Base-by-base conservation (phyloP, 2,888 invertebrate genomes). In the Eupsilia transversa region DNA sequence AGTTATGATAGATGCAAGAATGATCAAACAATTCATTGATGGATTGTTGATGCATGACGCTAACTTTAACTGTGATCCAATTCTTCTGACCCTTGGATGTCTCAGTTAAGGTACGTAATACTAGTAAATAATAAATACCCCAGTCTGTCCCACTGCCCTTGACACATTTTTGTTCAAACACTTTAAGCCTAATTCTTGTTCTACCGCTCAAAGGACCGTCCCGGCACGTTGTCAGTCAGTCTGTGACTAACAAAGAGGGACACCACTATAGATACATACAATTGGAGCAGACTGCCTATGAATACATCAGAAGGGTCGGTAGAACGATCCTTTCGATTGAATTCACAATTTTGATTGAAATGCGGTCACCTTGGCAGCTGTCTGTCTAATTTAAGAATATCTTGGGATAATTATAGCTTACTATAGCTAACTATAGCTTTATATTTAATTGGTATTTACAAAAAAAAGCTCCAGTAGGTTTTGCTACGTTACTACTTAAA, bases 301-400 rank as follows among this genome's bases (percentile, higher is more conserved):
- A 79, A 73, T 73, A 65, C 64, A 83, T 78, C 52, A 54, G 30
- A 69, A 46, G 73, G 79, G 57, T 73, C 61, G 41, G 12, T 17
- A 63, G 73, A 70, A 69, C 43, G 73, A 73, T 59, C 38, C 65
- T 54, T 73, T 83, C 79, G 52, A 73, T 79, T 69, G 59, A 60
- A 72, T 83, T 78, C 83, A 72, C 83, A 78, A 80, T 80, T 75
- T 73, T n/a, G 72, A 73, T 80, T 73, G 68, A 78, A 57, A 73
- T 66, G 60, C 60, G 72, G 80, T 80, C 79, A 80, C 79, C 73
- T 69, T 80, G 65, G 14, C 54, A 68, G 67, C 65, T 63, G 57
- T 77, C 72, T 59, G 56, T 68, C 56, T 77, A 59, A 68, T 77
- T 67, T 68, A 20, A 60, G 27, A 68, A 46, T 57, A 60, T 69